Conservation (phyloP, 2,113 vertebrate genomes). For the Clarias magur region DNA sequence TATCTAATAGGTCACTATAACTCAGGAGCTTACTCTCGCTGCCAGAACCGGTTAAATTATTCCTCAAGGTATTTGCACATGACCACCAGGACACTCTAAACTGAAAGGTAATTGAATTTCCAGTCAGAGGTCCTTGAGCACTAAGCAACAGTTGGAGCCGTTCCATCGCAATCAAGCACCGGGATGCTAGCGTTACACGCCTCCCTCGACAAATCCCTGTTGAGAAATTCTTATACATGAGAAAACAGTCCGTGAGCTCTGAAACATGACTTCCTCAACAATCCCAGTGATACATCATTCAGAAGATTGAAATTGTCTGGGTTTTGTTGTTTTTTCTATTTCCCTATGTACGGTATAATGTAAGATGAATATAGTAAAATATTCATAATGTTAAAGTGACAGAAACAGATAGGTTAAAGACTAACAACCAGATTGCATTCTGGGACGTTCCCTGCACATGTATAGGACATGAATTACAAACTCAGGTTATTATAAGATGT, state of each 20-base stretch:
- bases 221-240: conserved; percentile 35
- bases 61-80: conserved; percentile 55
- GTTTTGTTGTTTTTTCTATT: conserved; percentile 14
- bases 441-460: conserved; percentile 57
- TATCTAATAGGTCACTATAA: conserved; percentile 43
- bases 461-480: neutral
- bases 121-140: conserved; percentile 63
- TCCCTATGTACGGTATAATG: conserved; percentile 53
- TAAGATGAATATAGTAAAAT: conserved; percentile 60
- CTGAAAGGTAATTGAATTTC: conserved; percentile 71
- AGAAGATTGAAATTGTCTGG: conserved; percentile 54
- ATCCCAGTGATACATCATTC: conserved; percentile 52
- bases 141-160: conserved; percentile 55
- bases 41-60: conserved; percentile 44
- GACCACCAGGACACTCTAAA: conserved; percentile 58
- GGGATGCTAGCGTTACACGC: conserved; percentile 60
- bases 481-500: neutral
- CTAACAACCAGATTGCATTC: conserved; percentile 63
- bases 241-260: conserved; percentile 35
- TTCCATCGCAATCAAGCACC: conserved; percentile 60
- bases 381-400: conserved; percentile 16
- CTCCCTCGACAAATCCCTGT: conserved; percentile 49
- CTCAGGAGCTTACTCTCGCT: neutral
- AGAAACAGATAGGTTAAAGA: conserved; percentile 24
- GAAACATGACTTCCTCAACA: conserved; percentile 54